A percentile compares a stretch with the other conserved stretches of the same genome.
These are phyloP conservation scores for Drosophila putrida DNA, from an alignment of 2,888 invertebrate genomes.

Conservation along the genomic window DNA sequence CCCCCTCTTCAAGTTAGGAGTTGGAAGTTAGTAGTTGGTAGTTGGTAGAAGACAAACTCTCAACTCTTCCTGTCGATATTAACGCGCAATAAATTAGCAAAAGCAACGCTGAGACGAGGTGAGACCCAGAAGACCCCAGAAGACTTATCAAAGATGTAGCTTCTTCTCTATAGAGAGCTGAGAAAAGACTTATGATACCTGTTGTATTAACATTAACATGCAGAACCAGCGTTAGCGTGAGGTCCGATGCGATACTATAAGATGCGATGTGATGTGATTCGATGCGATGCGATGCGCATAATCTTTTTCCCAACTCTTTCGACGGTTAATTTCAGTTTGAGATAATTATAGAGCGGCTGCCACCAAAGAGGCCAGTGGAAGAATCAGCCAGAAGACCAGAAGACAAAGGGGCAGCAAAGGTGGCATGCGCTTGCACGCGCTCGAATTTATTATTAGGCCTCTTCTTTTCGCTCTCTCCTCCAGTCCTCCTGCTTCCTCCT, in stretches of 20 bases:
- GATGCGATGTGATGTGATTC: slow-evolving; percentile 43
- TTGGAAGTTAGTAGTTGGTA: not conserved
- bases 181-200: slow-evolving; percentile 28
- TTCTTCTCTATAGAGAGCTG: not conserved
- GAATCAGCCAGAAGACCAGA: slow-evolving; percentile 6
- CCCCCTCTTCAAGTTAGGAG: not conserved
- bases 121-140: slow-evolving; percentile 57
- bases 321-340: slow-evolving; percentile 83
- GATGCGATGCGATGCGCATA: slow-evolving; percentile 74
- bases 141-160: slow-evolving; percentile 11
- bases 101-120: slow-evolving; percentile 57
- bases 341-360: slow-evolving; percentile 84
- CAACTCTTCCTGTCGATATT: slow-evolving; percentile 78
- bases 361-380: slow-evolving; percentile 63
- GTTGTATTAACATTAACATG: slow-evolving; percentile 57
- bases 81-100: slow-evolving; percentile 83
- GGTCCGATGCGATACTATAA: slow-evolving; percentile 39
- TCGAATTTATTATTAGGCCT: slow-evolving; percentile 81
- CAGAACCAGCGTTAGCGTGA: slow-evolving; percentile 61
- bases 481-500: not conserved
- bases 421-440: slow-evolving; percentile 82
- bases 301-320: slow-evolving; percentile 79
- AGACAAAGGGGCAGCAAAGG: slow-evolving; percentile 28
- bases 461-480: not conserved
- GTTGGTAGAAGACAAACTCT: not conserved